Evolutionary conservation across 2,888 invertebrate genomes (phyloP), one percentile per base, ranked within the genome.

Genomic region (Spicauda simplicius): DNA sequence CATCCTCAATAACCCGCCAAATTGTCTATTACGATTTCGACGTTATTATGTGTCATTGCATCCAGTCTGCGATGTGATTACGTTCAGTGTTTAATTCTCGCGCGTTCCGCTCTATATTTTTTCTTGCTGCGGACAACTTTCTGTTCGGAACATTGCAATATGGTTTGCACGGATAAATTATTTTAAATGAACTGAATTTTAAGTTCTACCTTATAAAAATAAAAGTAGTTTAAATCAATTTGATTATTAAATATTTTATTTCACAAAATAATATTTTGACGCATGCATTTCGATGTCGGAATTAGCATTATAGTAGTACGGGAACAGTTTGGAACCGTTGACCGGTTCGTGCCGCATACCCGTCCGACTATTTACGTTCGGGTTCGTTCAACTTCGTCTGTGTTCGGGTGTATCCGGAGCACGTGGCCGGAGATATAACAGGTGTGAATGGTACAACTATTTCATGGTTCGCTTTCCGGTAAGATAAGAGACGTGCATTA

Each of bases 341-440:
- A 65, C 37, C 45, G 45, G 41, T 6, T n/a, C 54, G 37, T 20
- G 70, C 70, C 75, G 80, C 75, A 71, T 77, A 84, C 85, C 85
- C 16, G 58, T 78, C 80, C 78, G 84, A 90, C 88, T 91, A 91
- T 91, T 91, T 90, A 84, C 82, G 87, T 87, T 83, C 81, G 73
- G 75, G 79, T 74, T 86, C 86, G 86, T 77, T 74, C 69, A 72
- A 71, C 76, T 80, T 80, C 87, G 88, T 41, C 54, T 50, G 71
- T 70, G 71, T 75, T 89, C 90, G 90, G 79, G 66, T 68, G 71
- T 81, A 77, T 82, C 78, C 91, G 90, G 82, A 78, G 80, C 90
- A 90, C 90, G 88, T 91, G 91, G 85, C 80, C 69, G 70, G 58
- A 33, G 10, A 68, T 76, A 80, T 85, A 84, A 85, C 84, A 88